Conservation (phyloP, 2,888 invertebrate species). For the Drosophila prostipennis region DNA sequence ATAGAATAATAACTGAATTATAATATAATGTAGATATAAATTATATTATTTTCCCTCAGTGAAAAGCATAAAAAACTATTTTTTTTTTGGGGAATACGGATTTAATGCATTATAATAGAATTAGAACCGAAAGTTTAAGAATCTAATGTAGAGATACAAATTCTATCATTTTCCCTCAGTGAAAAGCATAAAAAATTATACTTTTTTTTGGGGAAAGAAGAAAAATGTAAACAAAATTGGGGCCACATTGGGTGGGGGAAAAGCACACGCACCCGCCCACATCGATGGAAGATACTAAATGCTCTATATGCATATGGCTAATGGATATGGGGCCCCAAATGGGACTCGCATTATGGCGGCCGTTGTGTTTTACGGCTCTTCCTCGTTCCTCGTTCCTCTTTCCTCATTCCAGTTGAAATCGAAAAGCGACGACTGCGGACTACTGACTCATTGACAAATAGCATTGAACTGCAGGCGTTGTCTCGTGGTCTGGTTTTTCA, state of each 20-base stretch:
- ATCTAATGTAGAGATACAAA: no score
- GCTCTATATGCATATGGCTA: conserved; percentile 49
- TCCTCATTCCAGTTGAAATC: conserved; percentile 15
- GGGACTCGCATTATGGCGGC: conserved; percentile 29
- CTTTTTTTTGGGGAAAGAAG: neutral
- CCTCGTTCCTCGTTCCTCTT: conserved; percentile 3
- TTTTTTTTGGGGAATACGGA: neutral
- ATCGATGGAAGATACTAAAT: conserved; percentile 26
- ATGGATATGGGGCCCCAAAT: conserved; percentile 46
- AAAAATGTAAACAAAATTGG: conserved; percentile 43
- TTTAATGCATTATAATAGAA: neutral
- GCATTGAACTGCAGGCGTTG: conserved; percentile 73
- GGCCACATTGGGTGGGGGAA: conserved; percentile 32
- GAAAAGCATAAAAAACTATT: conserved; percentile 22
- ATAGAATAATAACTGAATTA: neutral
- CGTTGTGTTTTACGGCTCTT: conserved; percentile 39
- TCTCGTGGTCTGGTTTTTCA: conserved; percentile 56
- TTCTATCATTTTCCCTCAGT: conserved; percentile 14
- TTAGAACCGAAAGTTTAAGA: no score
- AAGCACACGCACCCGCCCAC: conserved; percentile 26
- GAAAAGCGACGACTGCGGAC: conserved; percentile 7
- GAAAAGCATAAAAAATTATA: conserved; percentile 21
- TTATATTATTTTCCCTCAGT: conserved; percentile 13
- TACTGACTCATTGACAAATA: conserved; percentile 73
- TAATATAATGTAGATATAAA: no score